These are phyloP conservation scores for Julus scanicus DNA, from an alignment of 2,888 invertebrate genomes.

Conservation along the genomic window DNA sequence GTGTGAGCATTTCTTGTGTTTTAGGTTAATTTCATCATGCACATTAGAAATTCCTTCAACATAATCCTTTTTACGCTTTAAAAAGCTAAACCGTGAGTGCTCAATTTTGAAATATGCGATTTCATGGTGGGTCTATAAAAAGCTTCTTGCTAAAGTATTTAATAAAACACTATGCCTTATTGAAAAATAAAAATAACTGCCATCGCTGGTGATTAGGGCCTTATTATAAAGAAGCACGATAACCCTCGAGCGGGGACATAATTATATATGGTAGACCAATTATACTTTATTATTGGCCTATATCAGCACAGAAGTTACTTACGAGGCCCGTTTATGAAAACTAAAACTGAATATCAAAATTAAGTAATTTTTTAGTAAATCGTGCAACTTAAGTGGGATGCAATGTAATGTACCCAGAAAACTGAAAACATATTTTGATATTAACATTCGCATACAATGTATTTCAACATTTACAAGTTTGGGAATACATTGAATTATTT, in stretches of 20 bases:
- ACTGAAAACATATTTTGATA: background rate
- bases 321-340: background rate
- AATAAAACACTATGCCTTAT: background rate
- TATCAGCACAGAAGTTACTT: conserved; percentile 1
- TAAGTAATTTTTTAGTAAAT: conserved; percentile 11
- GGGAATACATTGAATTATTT: too few species aligned
- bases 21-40: conserved; percentile 28
- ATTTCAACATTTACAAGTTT: too few species aligned
- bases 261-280: background rate
- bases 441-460: too few species aligned
- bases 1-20: background rate
- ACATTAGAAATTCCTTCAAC: conserved; percentile 31
- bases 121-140: background rate
- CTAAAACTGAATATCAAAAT: background rate
- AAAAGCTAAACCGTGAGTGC: conserved; percentile 17
- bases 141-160: background rate
- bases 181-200: conserved; percentile 34
- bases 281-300: conserved; percentile 21
- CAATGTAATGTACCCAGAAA: background rate
- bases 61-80: conserved; percentile 27
- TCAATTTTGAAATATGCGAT: background rate
- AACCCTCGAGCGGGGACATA: background rate
- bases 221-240: conserved; percentile 18
- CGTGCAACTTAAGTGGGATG: background rate
- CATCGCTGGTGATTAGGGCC: conserved; percentile 1